These are phyloP conservation scores for Ophioderma brevispina DNA, from an alignment of 35 echinoderm and acorn worm species.

Conservation along the genomic window DNA sequence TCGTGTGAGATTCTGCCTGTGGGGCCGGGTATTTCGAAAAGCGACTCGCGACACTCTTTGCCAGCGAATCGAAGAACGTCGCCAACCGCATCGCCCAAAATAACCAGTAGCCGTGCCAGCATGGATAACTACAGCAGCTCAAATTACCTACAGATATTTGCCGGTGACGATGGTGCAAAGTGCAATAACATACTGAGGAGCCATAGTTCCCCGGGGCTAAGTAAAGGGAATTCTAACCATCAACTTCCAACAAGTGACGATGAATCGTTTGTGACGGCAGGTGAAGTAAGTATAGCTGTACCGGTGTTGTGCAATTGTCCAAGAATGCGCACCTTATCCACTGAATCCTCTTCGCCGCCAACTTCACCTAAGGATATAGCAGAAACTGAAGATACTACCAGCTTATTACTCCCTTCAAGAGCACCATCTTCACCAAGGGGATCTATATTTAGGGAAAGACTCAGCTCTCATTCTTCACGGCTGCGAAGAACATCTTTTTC, in stretches of 20 bases:
- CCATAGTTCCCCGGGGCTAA: neutral
- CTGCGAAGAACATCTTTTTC: conserved; percentile 42
- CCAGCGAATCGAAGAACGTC: neutral
- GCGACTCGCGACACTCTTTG: neutral
- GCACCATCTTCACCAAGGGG: neutral
- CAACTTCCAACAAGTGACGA: neutral
- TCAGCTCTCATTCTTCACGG: neutral
- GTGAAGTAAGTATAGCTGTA: neutral
- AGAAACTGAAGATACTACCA: neutral
- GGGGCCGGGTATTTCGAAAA: neutral
- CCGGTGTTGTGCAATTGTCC: neutral
- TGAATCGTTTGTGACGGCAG: neutral
- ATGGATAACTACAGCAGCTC: neutral
- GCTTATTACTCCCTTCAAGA: neutral
- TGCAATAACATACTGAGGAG: neutral
- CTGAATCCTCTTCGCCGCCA: neutral
- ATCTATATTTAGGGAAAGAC: neutral
- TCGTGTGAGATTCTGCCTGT: neutral
- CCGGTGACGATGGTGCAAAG: neutral
- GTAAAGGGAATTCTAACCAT: neutral
- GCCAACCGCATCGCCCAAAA: neutral
- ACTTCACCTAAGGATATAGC: neutral
- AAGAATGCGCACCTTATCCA: neutral
- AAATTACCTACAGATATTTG: neutral
- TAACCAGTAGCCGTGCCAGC: neutral